Base-by-base conservation (phyloP, 2,113 vertebrate species). In the Chunga burmeisteri region DNA sequence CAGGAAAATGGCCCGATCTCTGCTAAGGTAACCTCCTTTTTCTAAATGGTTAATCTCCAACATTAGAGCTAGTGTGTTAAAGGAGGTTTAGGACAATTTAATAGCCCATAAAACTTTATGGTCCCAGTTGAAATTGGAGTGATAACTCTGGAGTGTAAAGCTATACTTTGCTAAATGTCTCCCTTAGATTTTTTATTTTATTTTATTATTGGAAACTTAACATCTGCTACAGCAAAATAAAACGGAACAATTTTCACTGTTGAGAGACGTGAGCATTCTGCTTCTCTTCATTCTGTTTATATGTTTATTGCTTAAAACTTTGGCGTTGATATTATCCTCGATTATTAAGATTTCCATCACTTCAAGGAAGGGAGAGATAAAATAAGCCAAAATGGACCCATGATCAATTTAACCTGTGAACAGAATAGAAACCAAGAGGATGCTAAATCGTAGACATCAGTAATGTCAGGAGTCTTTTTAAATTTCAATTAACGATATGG, bases 31-130 rank as follows among this genome's bases (percentile, higher is more conserved):
- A 91, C 97, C 97, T 96, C 87, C 95, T 96, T 95, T 97, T 96
- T 84, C 97, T 87, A 91, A 96, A 95, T 53, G 96, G 95, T 96
- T 93, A 79, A 96, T 97, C 94, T 47, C 96, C 95, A 79, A 13
- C 97, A 71, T 97, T 98, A 74, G 63, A 95, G 96, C 97, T 87
- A 85, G 96, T 68, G 83, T 88, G 97, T 92, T 98, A 95, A 97
- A 98, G 97, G 97, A 96, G 97, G 95, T 96, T 98, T 95, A 98
- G 97, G 96, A 97, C 97, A 96, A 98, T 98, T 98, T 98, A 98
- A 98, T 97, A 98, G 97, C 97, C 97, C 98, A 98, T 98, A 98
- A 98, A 98, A 97, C 96, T 98, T 98, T 98, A 98, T 97, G 63
- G 96, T 96, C 95, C 97, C 97, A 13, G 93, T 95, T 97, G 97